Percentiles rank a stretch among this genome's conserved stretches.
These are phyloP conservation scores for Lathamus discolor DNA, from an alignment of 2,113 vertebrate species.

Conservation along the genomic window DNA sequence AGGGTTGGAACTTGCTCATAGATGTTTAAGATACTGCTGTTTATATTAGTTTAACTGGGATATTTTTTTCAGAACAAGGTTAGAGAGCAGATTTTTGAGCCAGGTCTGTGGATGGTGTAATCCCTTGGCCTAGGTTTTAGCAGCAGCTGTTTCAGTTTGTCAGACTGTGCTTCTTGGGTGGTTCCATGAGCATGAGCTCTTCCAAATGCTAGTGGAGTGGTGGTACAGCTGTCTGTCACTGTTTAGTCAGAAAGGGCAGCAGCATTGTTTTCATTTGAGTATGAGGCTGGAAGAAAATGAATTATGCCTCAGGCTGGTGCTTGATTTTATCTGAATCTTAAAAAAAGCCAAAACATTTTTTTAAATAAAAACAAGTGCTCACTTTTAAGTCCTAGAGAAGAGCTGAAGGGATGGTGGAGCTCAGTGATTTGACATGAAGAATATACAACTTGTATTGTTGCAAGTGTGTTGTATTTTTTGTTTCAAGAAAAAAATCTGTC, in stretches of 20 bases:
- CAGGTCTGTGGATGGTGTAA: background rate
- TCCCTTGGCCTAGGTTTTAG: background rate
- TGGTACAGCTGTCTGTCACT: background rate
- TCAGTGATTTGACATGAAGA: background rate
- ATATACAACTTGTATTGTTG: background rate
- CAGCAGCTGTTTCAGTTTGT: conserved; percentile 14
- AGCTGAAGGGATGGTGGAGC: background rate
- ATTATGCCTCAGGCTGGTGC: background rate
- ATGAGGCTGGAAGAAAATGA: background rate
- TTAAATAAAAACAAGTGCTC: background rate
- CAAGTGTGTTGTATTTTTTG: background rate
- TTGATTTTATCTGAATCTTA: background rate
- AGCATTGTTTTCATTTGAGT: background rate
- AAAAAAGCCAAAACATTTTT: background rate
- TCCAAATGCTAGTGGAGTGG: accelerated
- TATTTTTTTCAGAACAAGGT: background rate
- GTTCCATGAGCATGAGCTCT: background rate
- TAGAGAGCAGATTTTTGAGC: background rate
- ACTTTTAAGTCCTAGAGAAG: background rate
- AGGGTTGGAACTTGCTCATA: background rate
- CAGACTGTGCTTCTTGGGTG: background rate
- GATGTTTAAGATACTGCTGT: background rate
- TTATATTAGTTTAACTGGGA: background rate
- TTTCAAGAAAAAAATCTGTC: background rate
- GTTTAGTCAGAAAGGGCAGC: background rate